Percentiles rank a stretch among this genome's conserved stretches.
Conservation (phyloP, 2,888 invertebrate species). For the Pocota personata region DNA sequence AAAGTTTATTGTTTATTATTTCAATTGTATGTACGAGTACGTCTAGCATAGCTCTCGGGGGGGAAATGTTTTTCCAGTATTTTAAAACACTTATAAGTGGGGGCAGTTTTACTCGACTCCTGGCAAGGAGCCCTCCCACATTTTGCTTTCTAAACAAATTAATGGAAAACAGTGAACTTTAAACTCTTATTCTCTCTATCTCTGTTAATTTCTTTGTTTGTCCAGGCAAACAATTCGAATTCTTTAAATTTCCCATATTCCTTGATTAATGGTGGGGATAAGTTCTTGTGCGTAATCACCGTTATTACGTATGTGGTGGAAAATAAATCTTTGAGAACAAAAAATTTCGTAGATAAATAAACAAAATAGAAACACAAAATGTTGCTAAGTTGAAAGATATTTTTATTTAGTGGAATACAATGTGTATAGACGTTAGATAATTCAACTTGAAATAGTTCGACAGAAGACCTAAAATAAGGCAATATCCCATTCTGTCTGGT, state of each 20-base stretch:
- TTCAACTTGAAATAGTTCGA: neutral
- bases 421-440: neutral
- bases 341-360: neutral
- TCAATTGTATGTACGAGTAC: constrained; percentile 30
- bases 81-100: neutral
- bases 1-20: constrained; percentile 46
- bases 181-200: neutral
- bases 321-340: constrained; percentile 1
- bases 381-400: neutral
- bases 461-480: neutral
- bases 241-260: neutral
- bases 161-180: neutral
- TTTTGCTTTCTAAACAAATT: constrained; percentile 15
- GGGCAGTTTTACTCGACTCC: neutral
- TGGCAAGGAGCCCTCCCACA: neutral
- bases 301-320: neutral
- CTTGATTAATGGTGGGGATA: constrained; percentile 16
- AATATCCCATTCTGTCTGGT: neutral
- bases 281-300: constrained; percentile 8
- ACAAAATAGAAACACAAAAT: constrained; percentile 55
- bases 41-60: neutral
- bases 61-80: neutral
- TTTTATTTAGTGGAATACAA: constrained; percentile 2
- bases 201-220: constrained; percentile 4
- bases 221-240: neutral